A percentile compares a stretch with the other conserved stretches of the same genome.
Evolutionary conservation across 2,888 invertebrate genomes (phyloP).

Genomic region (Toxonevra muliebris): DNA sequence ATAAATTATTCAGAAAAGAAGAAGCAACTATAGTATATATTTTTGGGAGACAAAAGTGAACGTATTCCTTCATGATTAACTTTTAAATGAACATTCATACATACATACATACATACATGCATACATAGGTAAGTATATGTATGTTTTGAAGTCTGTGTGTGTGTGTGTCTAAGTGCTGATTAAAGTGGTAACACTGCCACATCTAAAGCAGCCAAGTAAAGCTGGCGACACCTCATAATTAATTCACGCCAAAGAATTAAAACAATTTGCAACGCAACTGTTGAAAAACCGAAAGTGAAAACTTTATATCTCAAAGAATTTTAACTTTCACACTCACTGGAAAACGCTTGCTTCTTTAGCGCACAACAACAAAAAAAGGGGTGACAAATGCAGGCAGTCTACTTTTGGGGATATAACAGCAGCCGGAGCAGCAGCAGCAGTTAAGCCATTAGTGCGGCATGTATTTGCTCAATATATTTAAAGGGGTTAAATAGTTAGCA

Average conservation of each 20-base stretch:
- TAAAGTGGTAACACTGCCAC: not conserved
- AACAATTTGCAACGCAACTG: constrained; percentile 46
- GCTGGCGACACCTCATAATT: constrained; percentile 56
- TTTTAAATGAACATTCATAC: not conserved
- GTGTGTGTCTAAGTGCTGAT: too few species aligned
- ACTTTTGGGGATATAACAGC: constrained; percentile 11
- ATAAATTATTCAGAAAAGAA: constrained; percentile 33
- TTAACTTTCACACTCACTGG: not conserved
- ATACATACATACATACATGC: not conserved
- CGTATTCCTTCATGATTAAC: not conserved
- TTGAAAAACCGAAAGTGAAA: constrained; percentile 26
- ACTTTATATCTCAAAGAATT: not conserved
- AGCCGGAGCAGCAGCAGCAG: not conserved
- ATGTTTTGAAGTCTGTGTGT: constrained; percentile 8
- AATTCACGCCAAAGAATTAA: constrained; percentile 59
- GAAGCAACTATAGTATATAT: not conserved
- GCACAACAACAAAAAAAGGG: constrained; percentile 13
- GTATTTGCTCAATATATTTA: constrained; percentile 5
- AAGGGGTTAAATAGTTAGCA: constrained; percentile 22
- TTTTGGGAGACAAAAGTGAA: not conserved
- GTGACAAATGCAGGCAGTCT: constrained; percentile 15
- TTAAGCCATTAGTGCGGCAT: not conserved
- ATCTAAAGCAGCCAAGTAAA: constrained; percentile 5
- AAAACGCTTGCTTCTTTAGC: not conserved
- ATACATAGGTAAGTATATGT: constrained; percentile 10